phyloP scores from a whole-genome alignment of 2,888 invertebrate species.

The Ametastegia equiseti region DNA sequence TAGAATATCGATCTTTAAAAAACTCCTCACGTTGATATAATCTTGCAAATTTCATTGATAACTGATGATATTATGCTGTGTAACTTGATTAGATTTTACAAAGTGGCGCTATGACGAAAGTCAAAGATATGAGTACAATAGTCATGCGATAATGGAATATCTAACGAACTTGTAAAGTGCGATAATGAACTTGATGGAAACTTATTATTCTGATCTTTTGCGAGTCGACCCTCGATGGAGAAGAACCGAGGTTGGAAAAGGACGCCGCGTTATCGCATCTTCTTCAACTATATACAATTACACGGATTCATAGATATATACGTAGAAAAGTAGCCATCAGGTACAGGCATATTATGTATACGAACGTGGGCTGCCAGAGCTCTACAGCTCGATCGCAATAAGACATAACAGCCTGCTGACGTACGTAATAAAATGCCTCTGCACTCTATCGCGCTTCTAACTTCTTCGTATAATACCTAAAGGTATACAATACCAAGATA shows the following conservation, averaged over 20 bases:
- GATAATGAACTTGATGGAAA: background rate
- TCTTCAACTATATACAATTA: background rate
- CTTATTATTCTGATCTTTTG: background rate
- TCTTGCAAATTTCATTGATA: background rate
- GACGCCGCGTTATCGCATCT: background rate
- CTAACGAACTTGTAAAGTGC: background rate
- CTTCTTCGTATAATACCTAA: too few species aligned
- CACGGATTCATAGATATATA: background rate
- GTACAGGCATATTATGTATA: background rate
- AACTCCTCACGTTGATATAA: too few species aligned
- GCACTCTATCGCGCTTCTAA: background rate
- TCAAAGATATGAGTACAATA: background rate
- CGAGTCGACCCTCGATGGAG: background rate
- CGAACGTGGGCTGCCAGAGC: constrained; percentile 3
- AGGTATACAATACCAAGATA: background rate
- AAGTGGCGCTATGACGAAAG: background rate
- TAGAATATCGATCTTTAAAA: too few species aligned
- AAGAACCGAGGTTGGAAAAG: background rate
- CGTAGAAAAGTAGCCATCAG: background rate
- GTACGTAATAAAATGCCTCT: constrained; percentile 52
- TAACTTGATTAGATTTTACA: background rate
- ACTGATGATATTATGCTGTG: background rate
- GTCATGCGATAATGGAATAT: background rate
- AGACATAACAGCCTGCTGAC: constrained; percentile 54
- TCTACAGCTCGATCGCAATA: constrained; percentile 51